phyloP scores from a whole-genome alignment of 2,888 invertebrate genomes.

The Neelides folsomi region DNA sequence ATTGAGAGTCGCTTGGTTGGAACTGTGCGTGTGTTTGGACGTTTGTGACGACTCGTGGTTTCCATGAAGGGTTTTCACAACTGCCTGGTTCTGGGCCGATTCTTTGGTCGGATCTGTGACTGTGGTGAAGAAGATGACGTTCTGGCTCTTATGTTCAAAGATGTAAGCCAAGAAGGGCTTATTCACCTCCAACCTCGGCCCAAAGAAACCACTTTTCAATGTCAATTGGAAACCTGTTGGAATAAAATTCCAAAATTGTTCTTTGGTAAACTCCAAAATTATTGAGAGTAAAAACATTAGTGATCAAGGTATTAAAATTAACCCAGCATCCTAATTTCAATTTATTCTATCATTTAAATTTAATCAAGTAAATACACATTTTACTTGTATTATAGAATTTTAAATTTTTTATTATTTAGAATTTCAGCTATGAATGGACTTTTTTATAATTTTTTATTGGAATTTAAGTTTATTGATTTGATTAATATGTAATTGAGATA shows the following conservation, averaged over 20 bases:
- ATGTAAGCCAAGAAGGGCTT: slow-evolving; percentile 19
- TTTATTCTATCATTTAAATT: too few species aligned
- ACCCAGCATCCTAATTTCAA: too few species aligned
- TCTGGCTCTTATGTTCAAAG: slow-evolving; percentile 2
- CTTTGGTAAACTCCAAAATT: too few species aligned
- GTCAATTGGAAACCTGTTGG: slow-evolving; percentile 11
- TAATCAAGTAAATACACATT: too few species aligned
- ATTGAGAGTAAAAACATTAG: too few species aligned
- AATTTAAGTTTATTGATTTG: too few species aligned
- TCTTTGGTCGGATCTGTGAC: slow-evolving; percentile 8
- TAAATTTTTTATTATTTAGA: too few species aligned
- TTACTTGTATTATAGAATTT: too few species aligned
- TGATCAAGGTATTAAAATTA: too few species aligned
- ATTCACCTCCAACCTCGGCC: slow-evolving; percentile 1
- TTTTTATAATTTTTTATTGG: too few species aligned
- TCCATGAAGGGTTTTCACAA: background rate
- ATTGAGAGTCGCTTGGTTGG: background rate
- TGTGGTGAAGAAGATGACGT: slow-evolving; percentile 8
- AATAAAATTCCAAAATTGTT: background rate
- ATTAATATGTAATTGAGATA: too few species aligned
- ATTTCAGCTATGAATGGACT: too few species aligned
- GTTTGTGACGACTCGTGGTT: background rate
- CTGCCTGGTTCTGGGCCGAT: background rate
- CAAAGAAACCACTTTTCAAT: slow-evolving; percentile 8
- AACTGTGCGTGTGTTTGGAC: background rate